phyloP scores from a whole-genome alignment of 2,113 vertebrate genomes.

The Gopherus flavomarginatus region DNA sequence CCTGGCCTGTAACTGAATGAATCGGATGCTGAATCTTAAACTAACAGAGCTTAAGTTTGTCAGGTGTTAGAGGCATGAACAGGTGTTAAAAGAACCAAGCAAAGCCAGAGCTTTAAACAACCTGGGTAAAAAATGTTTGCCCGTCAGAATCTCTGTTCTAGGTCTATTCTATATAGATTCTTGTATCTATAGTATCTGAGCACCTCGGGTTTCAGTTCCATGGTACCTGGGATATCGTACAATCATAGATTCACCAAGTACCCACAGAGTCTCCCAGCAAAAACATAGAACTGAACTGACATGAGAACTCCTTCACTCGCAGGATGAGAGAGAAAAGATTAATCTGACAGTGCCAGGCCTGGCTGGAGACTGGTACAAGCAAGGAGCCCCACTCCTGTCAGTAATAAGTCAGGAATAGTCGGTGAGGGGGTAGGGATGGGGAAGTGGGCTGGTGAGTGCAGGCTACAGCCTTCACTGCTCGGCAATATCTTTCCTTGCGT shows the following conservation, averaged over 20 bases:
- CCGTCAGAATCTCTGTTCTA: neutral
- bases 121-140: neutral
- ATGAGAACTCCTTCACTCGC: neutral
- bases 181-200: neutral
- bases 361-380: neutral
- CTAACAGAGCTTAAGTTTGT: neutral
- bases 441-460: neutral
- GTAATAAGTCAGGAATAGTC: neutral
- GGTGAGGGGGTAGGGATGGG: too few species aligned
- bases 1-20: neutral
- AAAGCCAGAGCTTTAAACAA: neutral
- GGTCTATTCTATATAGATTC: neutral
- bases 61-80: neutral
- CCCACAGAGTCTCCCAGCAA: neutral
- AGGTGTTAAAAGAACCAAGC: neutral
- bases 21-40: neutral
- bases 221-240: neutral
- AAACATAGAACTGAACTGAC: neutral
- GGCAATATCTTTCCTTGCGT: fast-evolving
- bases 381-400: neutral
- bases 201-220: neutral
- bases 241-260: neutral
- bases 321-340: neutral
- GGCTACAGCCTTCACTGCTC: fast-evolving
- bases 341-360: neutral